Percentiles rank a stretch among this genome's conserved stretches.
These are phyloP conservation scores for Drosophila aff. DNA, from an alignment of 1,140 invertebrate species.

Conservation along the genomic window DNA sequence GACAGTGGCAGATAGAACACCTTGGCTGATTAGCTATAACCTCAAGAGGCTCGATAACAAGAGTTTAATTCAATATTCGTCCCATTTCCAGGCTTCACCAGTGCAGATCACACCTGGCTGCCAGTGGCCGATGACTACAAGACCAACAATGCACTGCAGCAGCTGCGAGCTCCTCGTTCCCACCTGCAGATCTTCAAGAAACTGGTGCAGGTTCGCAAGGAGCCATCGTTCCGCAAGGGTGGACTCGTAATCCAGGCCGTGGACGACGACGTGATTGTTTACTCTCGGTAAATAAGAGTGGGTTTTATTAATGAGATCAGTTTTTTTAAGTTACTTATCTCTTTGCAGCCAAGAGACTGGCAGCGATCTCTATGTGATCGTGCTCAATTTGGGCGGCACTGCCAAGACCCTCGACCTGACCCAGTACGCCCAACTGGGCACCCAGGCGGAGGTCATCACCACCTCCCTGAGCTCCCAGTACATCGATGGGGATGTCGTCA, in stretches of 20 bases:
- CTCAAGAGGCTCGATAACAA: neutral
- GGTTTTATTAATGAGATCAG: fast-evolving
- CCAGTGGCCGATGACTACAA: slow-evolving; percentile 87
- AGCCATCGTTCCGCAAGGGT: slow-evolving; percentile 69
- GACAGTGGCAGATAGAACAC: neutral
- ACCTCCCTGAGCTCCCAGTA: slow-evolving; percentile 72
- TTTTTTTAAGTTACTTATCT: neutral
- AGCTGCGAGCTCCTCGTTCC: slow-evolving; percentile 78
- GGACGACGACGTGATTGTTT: slow-evolving; percentile 69
- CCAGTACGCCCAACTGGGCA: slow-evolving; percentile 55
- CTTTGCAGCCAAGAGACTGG: slow-evolving; percentile 51
- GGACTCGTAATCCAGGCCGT: slow-evolving; percentile 63
- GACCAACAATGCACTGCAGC: slow-evolving; percentile 86
- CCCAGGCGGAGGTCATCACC: slow-evolving; percentile 74
- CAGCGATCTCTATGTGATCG: slow-evolving; percentile 74
- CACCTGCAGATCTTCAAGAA: slow-evolving; percentile 83
- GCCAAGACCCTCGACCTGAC: slow-evolving; percentile 62
- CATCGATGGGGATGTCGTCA: slow-evolving; percentile 66
- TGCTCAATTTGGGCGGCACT: slow-evolving; percentile 64
- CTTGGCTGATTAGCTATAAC: neutral
- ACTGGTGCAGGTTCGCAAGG: slow-evolving; percentile 69
- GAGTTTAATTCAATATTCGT: neutral
- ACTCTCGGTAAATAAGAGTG: slow-evolving; percentile 54
- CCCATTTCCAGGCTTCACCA: slow-evolving; percentile 86
- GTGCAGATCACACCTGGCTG: slow-evolving; percentile 88